Conservation (phyloP, 2,888 invertebrate species). For the Ophioninae sp. region DNA sequence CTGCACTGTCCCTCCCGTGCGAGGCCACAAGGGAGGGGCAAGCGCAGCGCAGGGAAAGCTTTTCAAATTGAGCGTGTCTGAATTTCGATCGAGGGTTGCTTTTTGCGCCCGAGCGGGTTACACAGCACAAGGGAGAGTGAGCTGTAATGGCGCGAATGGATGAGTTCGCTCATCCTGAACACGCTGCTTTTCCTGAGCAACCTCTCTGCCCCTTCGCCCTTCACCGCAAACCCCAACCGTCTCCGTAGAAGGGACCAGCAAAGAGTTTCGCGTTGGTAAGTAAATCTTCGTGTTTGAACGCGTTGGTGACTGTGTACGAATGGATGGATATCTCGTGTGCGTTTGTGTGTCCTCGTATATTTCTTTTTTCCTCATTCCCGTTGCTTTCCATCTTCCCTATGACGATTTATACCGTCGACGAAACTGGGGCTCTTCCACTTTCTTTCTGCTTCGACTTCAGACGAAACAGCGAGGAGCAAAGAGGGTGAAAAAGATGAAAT, state of each 20-base stretch:
- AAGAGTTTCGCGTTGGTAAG: slow-evolving; percentile 33
- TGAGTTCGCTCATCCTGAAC: background rate
- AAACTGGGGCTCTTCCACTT: slow-evolving; percentile 42
- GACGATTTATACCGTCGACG: slow-evolving; percentile 35
- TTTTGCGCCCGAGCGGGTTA: slow-evolving; percentile 44
- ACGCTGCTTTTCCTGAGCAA: background rate
- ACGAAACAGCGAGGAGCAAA: slow-evolving; percentile 35
- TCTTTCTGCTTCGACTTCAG: slow-evolving; percentile 6
- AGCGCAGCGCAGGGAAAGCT: slow-evolving; percentile 7
- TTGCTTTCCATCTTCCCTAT: slow-evolving; percentile 24
- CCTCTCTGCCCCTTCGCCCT: background rate
- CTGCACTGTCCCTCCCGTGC: background rate
- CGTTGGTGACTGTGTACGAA: slow-evolving; percentile 11
- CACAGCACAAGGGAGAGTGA: slow-evolving; percentile 10
- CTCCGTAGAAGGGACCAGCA: slow-evolving; percentile 8
- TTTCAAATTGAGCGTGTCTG: slow-evolving; percentile 35
- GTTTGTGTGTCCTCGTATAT: background rate
- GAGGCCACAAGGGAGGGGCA: background rate
- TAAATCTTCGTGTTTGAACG: background rate
- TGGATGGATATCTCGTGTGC: background rate
- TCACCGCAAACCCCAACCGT: background rate
- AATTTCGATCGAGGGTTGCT: slow-evolving; percentile 41
- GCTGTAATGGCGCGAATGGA: slow-evolving; percentile 25
- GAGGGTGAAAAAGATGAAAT: slow-evolving; percentile 2
- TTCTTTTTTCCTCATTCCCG: background rate